Conservation (phyloP, 2,113 vertebrate genomes). For the Tauraco erythrolophus region DNA sequence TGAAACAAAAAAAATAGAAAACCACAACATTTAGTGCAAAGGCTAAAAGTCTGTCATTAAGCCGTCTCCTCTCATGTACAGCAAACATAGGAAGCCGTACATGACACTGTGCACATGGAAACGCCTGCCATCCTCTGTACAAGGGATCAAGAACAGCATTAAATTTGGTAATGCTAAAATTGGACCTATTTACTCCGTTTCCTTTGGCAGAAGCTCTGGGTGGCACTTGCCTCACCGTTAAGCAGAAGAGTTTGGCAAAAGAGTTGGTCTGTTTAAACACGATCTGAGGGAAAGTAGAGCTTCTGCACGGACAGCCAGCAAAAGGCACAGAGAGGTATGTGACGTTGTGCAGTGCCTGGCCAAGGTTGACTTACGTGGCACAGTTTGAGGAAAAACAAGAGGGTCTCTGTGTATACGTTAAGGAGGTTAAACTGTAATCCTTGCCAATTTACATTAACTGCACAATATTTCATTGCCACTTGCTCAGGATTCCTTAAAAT, state of each 20-base stretch:
- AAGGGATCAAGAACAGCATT: background rate
- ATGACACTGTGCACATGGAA: background rate
- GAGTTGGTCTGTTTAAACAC: background rate
- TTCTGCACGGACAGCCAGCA: background rate
- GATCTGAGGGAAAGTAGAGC: background rate
- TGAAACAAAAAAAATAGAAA: slow-evolving; percentile 32
- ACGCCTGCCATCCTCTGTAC: background rate
- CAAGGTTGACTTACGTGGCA: fast-evolving
- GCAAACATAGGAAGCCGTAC: background rate
- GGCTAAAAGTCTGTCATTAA: slow-evolving; percentile 31
- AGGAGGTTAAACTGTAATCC: background rate
- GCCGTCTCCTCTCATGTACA: background rate
- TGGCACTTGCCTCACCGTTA: background rate
- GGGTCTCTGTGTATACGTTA: background rate
- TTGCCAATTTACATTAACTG: slow-evolving; percentile 1
- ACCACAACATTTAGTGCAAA: slow-evolving; percentile 42
- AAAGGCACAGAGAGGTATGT: background rate
- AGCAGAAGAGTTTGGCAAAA: background rate
- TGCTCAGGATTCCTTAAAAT: background rate
- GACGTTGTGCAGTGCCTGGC: background rate
- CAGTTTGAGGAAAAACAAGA: slow-evolving; percentile 18
- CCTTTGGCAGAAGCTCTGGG: background rate
- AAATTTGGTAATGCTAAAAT: background rate
- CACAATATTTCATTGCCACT: background rate
- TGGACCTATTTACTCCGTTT: background rate